These are phyloP conservation scores for Manis crassicaudata DNA, from an alignment of 2,797 vertebrate genomes.

Conservation along the genomic window DNA sequence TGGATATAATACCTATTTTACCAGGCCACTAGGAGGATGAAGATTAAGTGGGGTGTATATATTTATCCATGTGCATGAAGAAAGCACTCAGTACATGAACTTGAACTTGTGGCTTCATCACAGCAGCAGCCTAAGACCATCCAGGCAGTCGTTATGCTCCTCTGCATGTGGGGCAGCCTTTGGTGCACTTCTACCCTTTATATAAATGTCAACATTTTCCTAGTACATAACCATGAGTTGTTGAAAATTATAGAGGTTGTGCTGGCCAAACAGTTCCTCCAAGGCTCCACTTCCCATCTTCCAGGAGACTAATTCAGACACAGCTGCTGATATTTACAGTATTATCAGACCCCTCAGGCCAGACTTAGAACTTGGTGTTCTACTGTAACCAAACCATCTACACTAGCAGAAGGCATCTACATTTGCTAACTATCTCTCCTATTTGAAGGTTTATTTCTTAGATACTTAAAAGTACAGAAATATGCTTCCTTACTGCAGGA, in stretches of 20 bases:
- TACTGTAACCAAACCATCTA: neutral
- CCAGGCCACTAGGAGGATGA: neutral
- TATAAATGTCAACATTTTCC: slow-evolving; percentile 42
- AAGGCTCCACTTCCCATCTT: neutral
- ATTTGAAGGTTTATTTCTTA: neutral
- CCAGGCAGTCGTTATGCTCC: neutral
- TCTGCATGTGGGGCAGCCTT: neutral
- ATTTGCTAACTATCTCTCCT: neutral
- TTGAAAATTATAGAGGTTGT: slow-evolving; percentile 34
- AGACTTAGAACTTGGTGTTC: slow-evolving; percentile 18
- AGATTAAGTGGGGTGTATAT: neutral
- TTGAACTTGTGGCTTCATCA: neutral
- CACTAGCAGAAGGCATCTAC: neutral
- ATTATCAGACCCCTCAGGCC: neutral
- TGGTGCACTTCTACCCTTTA: neutral
- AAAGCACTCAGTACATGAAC: neutral
- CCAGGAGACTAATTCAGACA: slow-evolving; percentile 49
- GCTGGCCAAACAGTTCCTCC: slow-evolving; percentile 12
- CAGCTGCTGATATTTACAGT: slow-evolving; percentile 62
- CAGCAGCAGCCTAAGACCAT: neutral
- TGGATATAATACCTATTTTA: neutral
- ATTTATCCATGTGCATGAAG: neutral
- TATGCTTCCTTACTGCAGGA: neutral
- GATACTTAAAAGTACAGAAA: neutral
- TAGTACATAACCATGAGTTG: neutral